These are phyloP conservation scores for Drosophila emarginata DNA, from an alignment of 2,888 invertebrate species.

Conservation along the genomic window DNA sequence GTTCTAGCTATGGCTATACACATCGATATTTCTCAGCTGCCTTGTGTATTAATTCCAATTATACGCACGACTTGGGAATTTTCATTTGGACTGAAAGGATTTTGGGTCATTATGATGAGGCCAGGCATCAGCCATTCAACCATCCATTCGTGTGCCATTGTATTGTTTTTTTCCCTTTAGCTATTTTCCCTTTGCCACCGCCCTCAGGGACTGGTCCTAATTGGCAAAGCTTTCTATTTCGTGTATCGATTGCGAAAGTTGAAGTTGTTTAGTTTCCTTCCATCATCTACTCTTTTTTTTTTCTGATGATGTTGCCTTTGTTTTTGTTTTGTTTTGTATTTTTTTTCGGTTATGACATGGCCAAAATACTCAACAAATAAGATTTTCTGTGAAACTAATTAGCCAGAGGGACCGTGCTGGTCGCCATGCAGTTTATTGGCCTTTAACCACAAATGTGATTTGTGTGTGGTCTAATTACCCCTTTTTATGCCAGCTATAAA, in stretches of 20 bases:
- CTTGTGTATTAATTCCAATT: constrained; percentile 80
- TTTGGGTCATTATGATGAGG: constrained; percentile 69
- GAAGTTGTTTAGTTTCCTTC: constrained; percentile 24
- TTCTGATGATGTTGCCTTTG: not conserved
- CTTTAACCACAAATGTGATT: constrained; percentile 7
- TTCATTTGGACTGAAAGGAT: constrained; percentile 75
- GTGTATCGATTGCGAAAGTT: constrained; percentile 53
- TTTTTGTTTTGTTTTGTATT: not conserved
- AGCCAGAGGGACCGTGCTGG: constrained; percentile 36
- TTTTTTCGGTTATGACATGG: constrained; percentile 45
- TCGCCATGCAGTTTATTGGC: constrained; percentile 36
- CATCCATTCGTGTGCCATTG: constrained; percentile 27
- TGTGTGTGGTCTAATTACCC: constrained; percentile 31
- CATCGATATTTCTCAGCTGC: constrained; percentile 54
- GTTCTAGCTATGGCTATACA: not conserved
- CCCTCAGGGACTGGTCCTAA: constrained; percentile 36
- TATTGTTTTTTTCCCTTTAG: constrained; percentile 25
- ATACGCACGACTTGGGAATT: constrained; percentile 79
- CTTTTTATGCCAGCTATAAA: constrained; percentile 46
- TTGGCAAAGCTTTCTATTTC: constrained; percentile 39
- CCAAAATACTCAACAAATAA: constrained; percentile 52
- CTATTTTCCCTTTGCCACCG: constrained; percentile 9
- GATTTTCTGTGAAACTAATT: constrained; percentile 72
- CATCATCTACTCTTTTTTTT: not conserved
- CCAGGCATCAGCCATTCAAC: constrained; percentile 24